Conservation (phyloP, 2,113 vertebrate species). For the Gambusia affinis region DNA sequence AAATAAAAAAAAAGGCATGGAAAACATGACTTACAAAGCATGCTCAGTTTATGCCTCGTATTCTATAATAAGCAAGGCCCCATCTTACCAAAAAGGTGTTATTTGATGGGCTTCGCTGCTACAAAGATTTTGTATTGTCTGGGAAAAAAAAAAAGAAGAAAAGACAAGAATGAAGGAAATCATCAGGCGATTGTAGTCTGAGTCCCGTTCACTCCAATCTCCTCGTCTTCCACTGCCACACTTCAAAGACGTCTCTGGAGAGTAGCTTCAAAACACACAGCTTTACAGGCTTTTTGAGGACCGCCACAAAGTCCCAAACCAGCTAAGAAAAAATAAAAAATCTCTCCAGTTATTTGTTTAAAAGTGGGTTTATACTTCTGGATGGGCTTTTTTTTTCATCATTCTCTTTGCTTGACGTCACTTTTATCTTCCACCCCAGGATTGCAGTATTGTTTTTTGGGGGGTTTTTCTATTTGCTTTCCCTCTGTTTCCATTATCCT, state of each 20-base stretch:
- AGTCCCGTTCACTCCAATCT: slow-evolving; percentile 40
- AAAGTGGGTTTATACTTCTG: slow-evolving; percentile 50
- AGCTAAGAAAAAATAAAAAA: slow-evolving; percentile 61
- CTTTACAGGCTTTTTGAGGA: slow-evolving; percentile 48
- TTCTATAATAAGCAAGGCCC: neutral
- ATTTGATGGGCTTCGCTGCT: neutral
- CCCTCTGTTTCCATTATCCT: slow-evolving; percentile 44
- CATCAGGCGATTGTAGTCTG: slow-evolving; percentile 49
- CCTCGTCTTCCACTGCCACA: slow-evolving; percentile 36
- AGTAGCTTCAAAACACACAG: slow-evolving; percentile 59
- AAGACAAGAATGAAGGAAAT: slow-evolving; percentile 50
- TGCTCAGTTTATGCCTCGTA: neutral
- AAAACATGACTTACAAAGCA: neutral
- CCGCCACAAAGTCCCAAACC: slow-evolving; percentile 53
- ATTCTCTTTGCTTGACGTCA: slow-evolving; percentile 37
- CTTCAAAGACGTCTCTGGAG: slow-evolving; percentile 63
- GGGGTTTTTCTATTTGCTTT: slow-evolving; percentile 50
- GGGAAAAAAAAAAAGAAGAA: slow-evolving; percentile 15
- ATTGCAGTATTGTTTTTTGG: slow-evolving; percentile 31
- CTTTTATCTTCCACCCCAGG: slow-evolving; percentile 56
- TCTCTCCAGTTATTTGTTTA: slow-evolving; percentile 61
- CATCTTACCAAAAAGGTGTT: too few relatives aligned
- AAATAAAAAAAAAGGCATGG: neutral
- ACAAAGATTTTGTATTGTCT: neutral
- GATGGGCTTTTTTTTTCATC: slow-evolving; percentile 44